phyloP scores from a whole-genome alignment of 1,140 invertebrate genomes.

The Hypothenemus hampei region DNA sequence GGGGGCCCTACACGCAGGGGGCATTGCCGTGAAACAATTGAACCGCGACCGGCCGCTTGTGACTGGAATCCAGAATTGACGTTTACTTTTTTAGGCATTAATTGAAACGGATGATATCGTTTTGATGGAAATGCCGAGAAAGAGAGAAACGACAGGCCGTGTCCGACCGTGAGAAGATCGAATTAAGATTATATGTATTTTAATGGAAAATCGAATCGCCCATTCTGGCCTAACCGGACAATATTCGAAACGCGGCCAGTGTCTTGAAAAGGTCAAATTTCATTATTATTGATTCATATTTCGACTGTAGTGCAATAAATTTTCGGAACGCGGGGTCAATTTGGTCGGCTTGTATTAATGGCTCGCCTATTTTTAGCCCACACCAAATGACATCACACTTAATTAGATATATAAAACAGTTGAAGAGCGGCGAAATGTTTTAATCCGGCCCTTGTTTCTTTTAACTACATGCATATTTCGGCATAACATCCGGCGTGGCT shows the following conservation, averaged over 20 bases:
- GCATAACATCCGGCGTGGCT: constrained; percentile 19
- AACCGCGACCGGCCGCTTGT: constrained; percentile 45
- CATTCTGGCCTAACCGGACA: constrained; percentile 1
- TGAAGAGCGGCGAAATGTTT: not conserved
- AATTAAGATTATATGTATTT: constrained; percentile 31
- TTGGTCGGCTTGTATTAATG: too few relatives aligned
- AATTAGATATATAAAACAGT: not conserved
- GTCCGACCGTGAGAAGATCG: constrained; percentile 34
- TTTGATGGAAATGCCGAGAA: constrained; percentile 38
- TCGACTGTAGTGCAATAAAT: too few relatives aligned
- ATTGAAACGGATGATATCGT: constrained; percentile 43
- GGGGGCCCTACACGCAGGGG: constrained; percentile 30
- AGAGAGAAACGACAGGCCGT: too few relatives aligned
- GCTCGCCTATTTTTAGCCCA: too few relatives aligned
- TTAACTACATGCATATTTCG: constrained; percentile 10
- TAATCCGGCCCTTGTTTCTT: constrained; percentile 3
- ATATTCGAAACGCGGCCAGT: too few relatives aligned
- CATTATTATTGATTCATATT: too few relatives aligned
- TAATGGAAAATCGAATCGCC: not conserved
- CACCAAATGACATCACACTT: not conserved
- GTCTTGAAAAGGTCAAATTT: too few relatives aligned
- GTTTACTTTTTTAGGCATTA: constrained; percentile 44
- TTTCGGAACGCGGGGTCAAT: too few relatives aligned
- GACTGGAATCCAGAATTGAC: constrained; percentile 46
- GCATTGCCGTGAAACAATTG: constrained; percentile 44